phyloP scores from a whole-genome alignment of 2,113 vertebrate species.

The Erythrocercus mccallii region DNA sequence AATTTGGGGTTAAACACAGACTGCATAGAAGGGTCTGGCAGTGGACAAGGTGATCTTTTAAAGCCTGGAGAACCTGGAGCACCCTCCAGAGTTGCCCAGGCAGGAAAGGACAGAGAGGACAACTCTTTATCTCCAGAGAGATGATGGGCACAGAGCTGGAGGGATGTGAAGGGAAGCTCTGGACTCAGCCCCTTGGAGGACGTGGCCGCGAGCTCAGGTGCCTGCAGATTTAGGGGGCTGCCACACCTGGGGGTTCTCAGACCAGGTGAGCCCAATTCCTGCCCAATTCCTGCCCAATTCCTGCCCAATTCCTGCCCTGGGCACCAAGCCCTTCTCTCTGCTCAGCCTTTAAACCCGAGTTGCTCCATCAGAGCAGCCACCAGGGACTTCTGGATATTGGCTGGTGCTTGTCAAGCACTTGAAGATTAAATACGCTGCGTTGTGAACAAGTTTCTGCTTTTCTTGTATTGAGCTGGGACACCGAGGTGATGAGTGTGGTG shows the following conservation, averaged over 20 bases:
- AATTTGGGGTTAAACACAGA: background rate
- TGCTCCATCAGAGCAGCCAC: background rate
- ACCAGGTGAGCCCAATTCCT: background rate
- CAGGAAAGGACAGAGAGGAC: background rate
- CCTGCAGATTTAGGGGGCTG: background rate
- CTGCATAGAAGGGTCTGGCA: background rate
- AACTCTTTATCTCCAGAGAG: background rate
- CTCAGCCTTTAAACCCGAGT: background rate
- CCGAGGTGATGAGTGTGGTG: background rate
- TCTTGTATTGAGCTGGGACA: background rate
- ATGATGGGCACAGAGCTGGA: background rate
- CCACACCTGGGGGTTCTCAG: background rate
- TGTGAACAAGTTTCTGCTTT: conserved; percentile 17
- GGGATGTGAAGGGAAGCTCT: background rate
- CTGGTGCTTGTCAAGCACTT: conserved; percentile 27
- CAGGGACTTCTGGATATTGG: background rate
- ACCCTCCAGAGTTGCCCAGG: background rate
- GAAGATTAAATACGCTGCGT: background rate
- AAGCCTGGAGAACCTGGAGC: background rate
- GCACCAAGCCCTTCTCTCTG: rapidly evolving
- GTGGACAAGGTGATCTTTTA: background rate
- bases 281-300: background rate
- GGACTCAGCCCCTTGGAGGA: rapidly evolving
- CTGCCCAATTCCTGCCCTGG: rapidly evolving
- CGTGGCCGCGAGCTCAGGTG: rapidly evolving